Evolutionary conservation across 2,888 invertebrate species (phyloP).

Genomic region (Spodoptera picta): DNA sequence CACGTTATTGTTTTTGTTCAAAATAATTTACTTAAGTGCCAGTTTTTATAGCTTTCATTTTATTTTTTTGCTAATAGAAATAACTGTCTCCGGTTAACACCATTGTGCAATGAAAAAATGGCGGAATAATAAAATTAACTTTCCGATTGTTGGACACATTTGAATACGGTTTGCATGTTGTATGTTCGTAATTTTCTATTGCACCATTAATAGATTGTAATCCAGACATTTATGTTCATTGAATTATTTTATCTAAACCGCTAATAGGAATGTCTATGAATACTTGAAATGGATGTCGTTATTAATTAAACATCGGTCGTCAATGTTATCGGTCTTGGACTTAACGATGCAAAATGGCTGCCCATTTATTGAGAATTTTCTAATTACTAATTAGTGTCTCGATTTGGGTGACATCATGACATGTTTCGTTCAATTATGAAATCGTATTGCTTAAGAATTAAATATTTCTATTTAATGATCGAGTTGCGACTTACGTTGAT

Average conservation of each 20-base stretch:
- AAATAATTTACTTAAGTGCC: too few relatives aligned
- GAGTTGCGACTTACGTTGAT: constrained; percentile 3
- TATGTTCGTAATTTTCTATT: constrained; percentile 43
- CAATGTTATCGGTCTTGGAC: constrained; percentile 14
- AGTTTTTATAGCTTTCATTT: too few relatives aligned
- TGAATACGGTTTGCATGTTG: constrained; percentile 47
- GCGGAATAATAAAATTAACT: too few relatives aligned
- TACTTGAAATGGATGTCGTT: constrained; percentile 8
- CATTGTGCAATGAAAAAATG: too few relatives aligned
- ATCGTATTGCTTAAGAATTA: constrained; percentile 18
- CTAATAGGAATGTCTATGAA: not conserved
- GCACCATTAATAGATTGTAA: constrained; percentile 17
- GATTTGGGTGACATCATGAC: constrained; percentile 37
- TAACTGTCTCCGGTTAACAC: too few relatives aligned
- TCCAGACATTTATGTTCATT: constrained; percentile 13
- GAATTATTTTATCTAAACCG: constrained; percentile 1
- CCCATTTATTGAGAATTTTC: constrained; percentile 11
- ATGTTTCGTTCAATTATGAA: constrained; percentile 30
- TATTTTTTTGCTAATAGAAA: too few relatives aligned
- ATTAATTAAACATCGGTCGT: constrained; percentile 7
- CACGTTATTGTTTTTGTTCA: too few relatives aligned
- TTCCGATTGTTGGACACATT: constrained; percentile 41
- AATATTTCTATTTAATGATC: constrained; percentile 12
- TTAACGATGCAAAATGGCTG: constrained; percentile 13
- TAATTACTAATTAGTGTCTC: constrained; percentile 36